These are phyloP conservation scores for Diphyllodes magnificus DNA, from an alignment of 2,113 vertebrate genomes.

Conservation along the genomic window DNA sequence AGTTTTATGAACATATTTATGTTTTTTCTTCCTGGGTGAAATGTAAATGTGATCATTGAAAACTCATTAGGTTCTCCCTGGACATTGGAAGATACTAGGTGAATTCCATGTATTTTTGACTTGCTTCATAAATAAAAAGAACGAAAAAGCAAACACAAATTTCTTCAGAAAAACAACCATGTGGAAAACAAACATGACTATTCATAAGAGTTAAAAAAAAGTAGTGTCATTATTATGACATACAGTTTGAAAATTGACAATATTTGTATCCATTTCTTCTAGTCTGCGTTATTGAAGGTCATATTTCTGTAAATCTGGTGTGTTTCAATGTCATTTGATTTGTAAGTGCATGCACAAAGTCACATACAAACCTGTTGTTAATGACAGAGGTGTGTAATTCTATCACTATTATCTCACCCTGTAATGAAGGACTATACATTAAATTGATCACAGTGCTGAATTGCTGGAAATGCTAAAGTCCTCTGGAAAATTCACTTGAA, in stretches of 20 bases:
- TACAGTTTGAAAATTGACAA: neutral
- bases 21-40: neutral
- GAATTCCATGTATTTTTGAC: neutral
- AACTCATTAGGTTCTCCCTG: neutral
- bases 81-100: neutral
- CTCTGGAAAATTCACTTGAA: neutral
- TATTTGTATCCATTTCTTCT: neutral
- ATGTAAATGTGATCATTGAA: neutral
- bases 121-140: neutral
- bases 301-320: neutral
- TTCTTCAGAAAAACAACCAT: neutral
- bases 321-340: neutral
- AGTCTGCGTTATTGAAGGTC: neutral
- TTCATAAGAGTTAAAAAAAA: neutral
- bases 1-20: neutral
- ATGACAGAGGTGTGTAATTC: neutral
- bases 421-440: neutral
- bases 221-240: neutral
- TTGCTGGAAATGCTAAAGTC: neutral
- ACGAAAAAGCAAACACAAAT: accelerated
- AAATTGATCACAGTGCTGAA: neutral
- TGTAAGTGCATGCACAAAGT: neutral
- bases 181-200: neutral
- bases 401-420: neutral
- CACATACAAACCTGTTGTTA: neutral